A percentile compares a stretch with the other conserved stretches of the same genome.
Evolutionary conservation across 2,888 invertebrate genomes (phyloP).

Genomic region (Arge pagana): DNA sequence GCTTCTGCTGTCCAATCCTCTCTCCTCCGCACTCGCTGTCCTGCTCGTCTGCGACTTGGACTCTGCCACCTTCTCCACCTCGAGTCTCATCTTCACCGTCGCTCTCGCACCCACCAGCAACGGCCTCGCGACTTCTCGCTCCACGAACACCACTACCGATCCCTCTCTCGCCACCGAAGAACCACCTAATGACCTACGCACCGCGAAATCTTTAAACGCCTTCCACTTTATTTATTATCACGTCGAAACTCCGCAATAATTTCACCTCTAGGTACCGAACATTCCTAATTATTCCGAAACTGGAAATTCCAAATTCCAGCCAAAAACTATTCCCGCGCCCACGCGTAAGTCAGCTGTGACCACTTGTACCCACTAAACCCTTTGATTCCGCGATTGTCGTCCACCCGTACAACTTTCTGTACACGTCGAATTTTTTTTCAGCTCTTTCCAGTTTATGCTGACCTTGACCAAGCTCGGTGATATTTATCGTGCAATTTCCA

Average conservation of each 20-base stretch:
- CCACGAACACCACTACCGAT: neutral
- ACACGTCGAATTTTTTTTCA: no score
- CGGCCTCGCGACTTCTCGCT: neutral
- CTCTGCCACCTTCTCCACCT: conserved; percentile 41
- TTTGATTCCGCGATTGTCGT: no score
- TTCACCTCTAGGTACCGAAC: conserved; percentile 35
- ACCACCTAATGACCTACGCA: conserved; percentile 43
- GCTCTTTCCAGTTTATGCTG: no score
- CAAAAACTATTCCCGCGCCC: no score
- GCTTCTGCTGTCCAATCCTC: conserved; percentile 23
- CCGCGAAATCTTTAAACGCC: conserved; percentile 35
- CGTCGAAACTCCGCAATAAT: conserved; percentile 27
- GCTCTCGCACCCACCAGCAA: conserved; percentile 1
- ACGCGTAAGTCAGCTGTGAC: no score
- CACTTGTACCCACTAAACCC: no score
- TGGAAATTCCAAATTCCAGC: no score
- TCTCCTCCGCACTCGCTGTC: conserved; percentile 32
- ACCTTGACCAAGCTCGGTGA: no score
- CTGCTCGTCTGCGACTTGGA: no score
- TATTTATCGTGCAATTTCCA: no score
- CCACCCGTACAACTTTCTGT: no score
- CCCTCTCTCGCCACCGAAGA: conserved; percentile 15
- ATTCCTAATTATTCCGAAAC: conserved; percentile 39
- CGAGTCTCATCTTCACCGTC: conserved; percentile 31
- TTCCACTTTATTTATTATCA: conserved; percentile 37